A percentile compares a stretch with the other conserved stretches of the same genome.
Conservation (phyloP, 2,113 vertebrate species). For the Apodemus sylvaticus region DNA sequence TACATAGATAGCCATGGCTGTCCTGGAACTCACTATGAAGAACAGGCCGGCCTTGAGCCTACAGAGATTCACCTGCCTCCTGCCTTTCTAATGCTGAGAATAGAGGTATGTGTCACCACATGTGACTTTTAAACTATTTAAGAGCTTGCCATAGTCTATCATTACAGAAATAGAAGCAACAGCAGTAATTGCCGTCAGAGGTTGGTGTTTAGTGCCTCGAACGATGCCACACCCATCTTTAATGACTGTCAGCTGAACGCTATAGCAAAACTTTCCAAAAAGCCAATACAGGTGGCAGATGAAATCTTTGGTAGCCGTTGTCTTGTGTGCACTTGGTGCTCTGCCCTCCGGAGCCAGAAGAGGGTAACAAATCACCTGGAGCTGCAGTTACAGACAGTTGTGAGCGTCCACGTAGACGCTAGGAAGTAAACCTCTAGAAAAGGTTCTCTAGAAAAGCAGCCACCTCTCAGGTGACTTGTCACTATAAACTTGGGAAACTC, state of each 20-base stretch:
- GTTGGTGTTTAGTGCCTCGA: not conserved
- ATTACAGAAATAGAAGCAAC: not conserved
- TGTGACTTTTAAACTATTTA: not conserved
- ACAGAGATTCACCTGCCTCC: not conserved
- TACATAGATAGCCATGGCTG: not conserved
- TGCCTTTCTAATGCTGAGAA: not conserved
- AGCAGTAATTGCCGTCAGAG: not conserved
- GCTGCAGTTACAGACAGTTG: not conserved
- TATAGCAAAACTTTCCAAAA: not conserved
- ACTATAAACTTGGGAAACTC: not conserved
- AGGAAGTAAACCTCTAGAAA: too few relatives aligned
- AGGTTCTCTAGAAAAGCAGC: not conserved
- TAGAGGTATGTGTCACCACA: not conserved
- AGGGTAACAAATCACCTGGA: not conserved
- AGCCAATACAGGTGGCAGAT: not conserved
- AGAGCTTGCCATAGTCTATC: not conserved
- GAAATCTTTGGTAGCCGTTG: not conserved
- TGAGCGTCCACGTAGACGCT: not conserved
- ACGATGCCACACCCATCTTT: not conserved
- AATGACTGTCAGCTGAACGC: not conserved
- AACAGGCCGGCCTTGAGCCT: not conserved
- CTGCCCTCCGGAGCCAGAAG: not conserved
- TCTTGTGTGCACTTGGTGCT: not conserved
- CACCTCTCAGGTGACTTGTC: not conserved
- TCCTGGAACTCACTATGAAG: not conserved